A percentile compares a stretch with the other conserved stretches of the same genome.
Evolutionary conservation across 1,140 invertebrate genomes (phyloP).

Genomic region (Cryptotermes secundus): DNA sequence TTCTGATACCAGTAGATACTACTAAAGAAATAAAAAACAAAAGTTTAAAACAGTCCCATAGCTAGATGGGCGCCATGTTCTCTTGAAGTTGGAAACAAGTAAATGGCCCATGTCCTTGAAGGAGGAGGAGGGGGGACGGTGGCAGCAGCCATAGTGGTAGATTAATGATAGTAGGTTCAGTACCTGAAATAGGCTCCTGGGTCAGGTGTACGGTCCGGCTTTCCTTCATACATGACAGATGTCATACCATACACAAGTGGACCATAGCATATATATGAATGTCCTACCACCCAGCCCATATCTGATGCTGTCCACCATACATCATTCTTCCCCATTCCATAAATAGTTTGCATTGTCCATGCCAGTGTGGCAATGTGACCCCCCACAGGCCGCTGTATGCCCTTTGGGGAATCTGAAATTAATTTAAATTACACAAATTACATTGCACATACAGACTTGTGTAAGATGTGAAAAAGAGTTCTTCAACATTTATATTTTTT

Average conservation of each 20-base stretch:
- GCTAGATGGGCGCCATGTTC: no score
- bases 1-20: no score
- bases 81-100: no score
- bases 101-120: no score
- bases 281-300: conserved; percentile 91
- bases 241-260: conserved; percentile 80
- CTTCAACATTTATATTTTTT: no score
- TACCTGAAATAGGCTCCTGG: conserved; percentile 86
- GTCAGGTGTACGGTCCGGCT: conserved; percentile 90
- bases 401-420: conserved; percentile 70
- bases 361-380: conserved; percentile 81
- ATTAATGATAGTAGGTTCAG: background rate
- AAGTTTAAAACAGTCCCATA: no score
- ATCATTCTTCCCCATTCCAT: conserved; percentile 76
- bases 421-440: background rate
- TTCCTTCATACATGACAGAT: conserved; percentile 91
- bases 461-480: no score
- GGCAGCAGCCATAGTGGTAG: background rate
- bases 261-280: conserved; percentile 91
- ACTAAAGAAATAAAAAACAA: no score
- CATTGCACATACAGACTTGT: background rate
- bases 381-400: conserved; percentile 80
- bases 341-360: conserved; percentile 82
- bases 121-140: no score
- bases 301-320: conserved; percentile 93